Evolutionary conservation across 2,797 vertebrate species (phyloP).

Genomic region (Chelon labrosus): DNA sequence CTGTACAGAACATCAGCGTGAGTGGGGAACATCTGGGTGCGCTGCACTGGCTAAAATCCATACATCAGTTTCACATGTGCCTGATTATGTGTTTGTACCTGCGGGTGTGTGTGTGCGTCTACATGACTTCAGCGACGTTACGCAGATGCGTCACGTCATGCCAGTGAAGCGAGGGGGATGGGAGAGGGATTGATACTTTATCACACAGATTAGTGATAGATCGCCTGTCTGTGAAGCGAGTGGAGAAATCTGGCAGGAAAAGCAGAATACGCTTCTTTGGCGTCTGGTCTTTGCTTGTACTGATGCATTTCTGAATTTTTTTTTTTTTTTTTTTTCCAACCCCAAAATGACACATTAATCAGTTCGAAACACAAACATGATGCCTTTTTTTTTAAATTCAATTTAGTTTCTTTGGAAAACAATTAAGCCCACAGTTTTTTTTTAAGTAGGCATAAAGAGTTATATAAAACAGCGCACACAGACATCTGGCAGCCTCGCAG

Average conservation of each 20-base stretch:
- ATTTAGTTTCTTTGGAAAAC: neutral
- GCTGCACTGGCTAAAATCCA: conserved; percentile 47
- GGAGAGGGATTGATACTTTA: conserved; percentile 10
- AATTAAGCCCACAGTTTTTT: too few species aligned
- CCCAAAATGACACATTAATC: neutral
- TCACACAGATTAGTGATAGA: conserved; percentile 35
- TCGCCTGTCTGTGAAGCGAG: conserved; percentile 14
- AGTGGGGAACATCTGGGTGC: conserved; percentile 55
- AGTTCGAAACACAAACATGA: neutral
- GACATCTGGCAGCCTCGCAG: conserved; percentile 7
- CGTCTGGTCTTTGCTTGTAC: neutral
- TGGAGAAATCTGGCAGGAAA: conserved; percentile 19
- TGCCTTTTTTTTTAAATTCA: neutral
- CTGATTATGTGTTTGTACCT: conserved; percentile 9
- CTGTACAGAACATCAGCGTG: conserved; percentile 19
- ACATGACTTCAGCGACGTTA: conserved; percentile 50
- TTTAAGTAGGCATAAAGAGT: too few species aligned
- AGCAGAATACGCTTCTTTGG: neutral
- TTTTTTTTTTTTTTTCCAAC: neutral
- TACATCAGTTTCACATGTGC: conserved; percentile 43
- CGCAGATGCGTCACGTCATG: conserved; percentile 56
- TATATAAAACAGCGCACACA: neutral
- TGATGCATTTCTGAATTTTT: neutral
- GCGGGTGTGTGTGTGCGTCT: conserved; percentile 11
- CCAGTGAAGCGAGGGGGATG: conserved; percentile 8